phyloP scores from a whole-genome alignment of 1,140 invertebrate genomes.

The Gonioctena quinquepunctata region DNA sequence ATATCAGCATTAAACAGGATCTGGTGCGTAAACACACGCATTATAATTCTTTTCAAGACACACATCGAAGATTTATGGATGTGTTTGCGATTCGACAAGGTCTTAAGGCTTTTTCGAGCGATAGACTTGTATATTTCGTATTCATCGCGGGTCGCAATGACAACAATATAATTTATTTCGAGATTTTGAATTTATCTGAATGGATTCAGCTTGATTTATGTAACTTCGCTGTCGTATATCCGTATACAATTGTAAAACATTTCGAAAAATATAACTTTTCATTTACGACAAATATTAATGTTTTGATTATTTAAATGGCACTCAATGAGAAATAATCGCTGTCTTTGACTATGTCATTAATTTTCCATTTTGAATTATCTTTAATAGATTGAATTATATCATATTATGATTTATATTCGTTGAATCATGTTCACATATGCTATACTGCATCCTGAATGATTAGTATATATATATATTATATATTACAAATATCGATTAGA shows the following conservation, averaged over 20 bases:
- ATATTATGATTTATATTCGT: too few relatives aligned
- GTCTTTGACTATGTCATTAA: too few relatives aligned
- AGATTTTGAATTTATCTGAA: conserved; percentile 34
- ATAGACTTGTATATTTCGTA: conserved; percentile 30
- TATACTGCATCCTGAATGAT: too few relatives aligned
- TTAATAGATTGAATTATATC: too few relatives aligned
- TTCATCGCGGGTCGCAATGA: conserved; percentile 31
- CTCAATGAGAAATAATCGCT: too few relatives aligned
- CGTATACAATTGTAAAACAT: background rate
- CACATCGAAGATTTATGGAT: conserved; percentile 24
- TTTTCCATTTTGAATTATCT: too few relatives aligned
- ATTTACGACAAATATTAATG: too few relatives aligned
- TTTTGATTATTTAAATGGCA: too few relatives aligned
- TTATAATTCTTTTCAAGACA: conserved; percentile 30
- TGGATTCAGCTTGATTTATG: conserved; percentile 6
- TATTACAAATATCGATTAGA: too few relatives aligned
- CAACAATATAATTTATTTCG: conserved; percentile 30
- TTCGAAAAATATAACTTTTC: background rate
- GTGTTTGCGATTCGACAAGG: conserved; percentile 32
- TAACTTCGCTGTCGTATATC: background rate
- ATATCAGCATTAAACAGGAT: background rate
- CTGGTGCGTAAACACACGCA: conserved; percentile 10
- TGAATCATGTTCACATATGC: too few relatives aligned
- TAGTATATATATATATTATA: too few relatives aligned
- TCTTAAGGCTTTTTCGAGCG: conserved; percentile 29